These are phyloP conservation scores for Lagenorhynchus albirostris DNA, from an alignment of 2,113 vertebrate species.

Conservation along the genomic window DNA sequence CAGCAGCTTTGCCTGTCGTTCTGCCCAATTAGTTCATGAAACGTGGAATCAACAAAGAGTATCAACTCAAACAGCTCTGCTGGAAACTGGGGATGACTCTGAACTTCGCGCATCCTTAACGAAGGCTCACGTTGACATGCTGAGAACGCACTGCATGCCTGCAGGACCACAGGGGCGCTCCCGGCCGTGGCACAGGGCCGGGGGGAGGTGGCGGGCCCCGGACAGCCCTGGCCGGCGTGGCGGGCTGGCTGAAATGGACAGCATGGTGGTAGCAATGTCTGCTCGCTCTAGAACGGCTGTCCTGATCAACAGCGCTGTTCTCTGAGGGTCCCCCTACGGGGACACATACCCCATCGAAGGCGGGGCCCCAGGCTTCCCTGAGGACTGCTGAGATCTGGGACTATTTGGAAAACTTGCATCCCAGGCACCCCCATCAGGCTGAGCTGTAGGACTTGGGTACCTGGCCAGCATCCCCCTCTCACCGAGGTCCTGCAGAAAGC, in stretches of 20 bases:
- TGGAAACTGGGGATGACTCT: rapidly evolving
- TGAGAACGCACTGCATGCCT: rapidly evolving
- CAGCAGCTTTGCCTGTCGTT: rapidly evolving
- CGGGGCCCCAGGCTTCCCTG: too few relatives aligned
- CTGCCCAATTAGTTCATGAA: not conserved
- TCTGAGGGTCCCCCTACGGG: rapidly evolving
- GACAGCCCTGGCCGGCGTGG: rapidly evolving
- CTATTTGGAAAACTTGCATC: too few relatives aligned
- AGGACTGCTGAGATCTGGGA: rapidly evolving
- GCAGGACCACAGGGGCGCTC: rapidly evolving
- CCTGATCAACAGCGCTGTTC: rapidly evolving
- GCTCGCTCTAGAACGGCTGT: rapidly evolving
- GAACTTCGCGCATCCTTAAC: rapidly evolving
- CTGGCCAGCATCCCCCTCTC: rapidly evolving
- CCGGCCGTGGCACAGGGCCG: rapidly evolving
- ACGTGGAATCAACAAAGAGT: not conserved
- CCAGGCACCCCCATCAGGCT: rapidly evolving
- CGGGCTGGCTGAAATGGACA: rapidly evolving
- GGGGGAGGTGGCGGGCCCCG: rapidly evolving
- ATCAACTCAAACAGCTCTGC: rapidly evolving
- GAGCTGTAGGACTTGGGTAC: rapidly evolving
- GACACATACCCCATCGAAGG: rapidly evolving
- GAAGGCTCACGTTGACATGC: rapidly evolving
- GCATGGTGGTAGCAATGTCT: rapidly evolving
- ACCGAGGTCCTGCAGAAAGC: rapidly evolving